Conservation (phyloP, 2,113 vertebrate genomes). For the Strigops habroptila region DNA sequence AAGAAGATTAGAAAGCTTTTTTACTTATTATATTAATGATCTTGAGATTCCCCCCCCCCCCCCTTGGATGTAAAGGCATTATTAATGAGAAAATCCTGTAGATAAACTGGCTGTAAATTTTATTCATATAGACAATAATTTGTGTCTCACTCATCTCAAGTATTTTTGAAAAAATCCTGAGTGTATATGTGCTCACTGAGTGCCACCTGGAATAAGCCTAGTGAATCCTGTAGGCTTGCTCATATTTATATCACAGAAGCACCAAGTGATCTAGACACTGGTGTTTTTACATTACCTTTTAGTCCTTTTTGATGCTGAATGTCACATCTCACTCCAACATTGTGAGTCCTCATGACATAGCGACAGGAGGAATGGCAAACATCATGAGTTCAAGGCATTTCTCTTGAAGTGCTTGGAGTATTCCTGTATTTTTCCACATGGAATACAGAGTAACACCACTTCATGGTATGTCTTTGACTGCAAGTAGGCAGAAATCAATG, state of each 20-base stretch:
- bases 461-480: neutral
- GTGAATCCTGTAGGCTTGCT: neutral
- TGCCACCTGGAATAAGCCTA: neutral
- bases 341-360: neutral
- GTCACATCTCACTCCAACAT: neutral
- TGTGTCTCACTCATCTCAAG: neutral
- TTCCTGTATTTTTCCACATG: constrained; percentile 28
- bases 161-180: neutral
- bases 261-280: neutral
- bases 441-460: neutral
- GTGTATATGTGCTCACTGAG: neutral
- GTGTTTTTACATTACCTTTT: neutral
- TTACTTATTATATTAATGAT: neutral
- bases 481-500: constrained; percentile 52
- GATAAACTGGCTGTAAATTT: neutral
- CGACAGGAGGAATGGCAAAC: neutral
- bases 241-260: neutral
- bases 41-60: neutral
- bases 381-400: neutral
- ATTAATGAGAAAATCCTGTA: neutral
- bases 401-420: neutral
- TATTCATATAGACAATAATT: neutral
- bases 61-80: constrained; percentile 15
- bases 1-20: neutral
- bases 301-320: neutral